Evolutionary conservation across 2,113 vertebrate species (phyloP).

Genomic region (Rhea pennata): DNA sequence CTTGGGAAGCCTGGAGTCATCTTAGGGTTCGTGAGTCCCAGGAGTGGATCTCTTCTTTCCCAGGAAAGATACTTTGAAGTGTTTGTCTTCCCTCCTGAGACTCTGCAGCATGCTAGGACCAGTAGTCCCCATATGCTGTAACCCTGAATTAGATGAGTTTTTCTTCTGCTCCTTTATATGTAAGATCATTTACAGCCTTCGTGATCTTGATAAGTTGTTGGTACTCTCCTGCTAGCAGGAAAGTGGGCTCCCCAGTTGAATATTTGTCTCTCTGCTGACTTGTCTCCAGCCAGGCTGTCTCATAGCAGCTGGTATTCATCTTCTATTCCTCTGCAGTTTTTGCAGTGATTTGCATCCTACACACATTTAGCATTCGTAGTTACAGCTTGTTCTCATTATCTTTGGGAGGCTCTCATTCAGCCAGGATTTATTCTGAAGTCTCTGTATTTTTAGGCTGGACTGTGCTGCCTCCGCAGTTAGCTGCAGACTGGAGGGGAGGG

Average conservation of each 20-base stretch:
- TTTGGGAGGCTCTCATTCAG: slow-evolving; percentile 63
- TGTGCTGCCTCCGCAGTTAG: slow-evolving; percentile 74
- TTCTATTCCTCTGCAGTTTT: slow-evolving; percentile 44
- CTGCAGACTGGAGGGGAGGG: slow-evolving; percentile 57
- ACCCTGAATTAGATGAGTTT: background rate
- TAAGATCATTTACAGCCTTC: background rate
- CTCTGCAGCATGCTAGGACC: background rate
- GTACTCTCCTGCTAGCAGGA: background rate
- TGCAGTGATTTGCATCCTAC: slow-evolving; percentile 51
- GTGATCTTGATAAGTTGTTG: background rate
- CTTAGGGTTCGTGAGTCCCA: background rate
- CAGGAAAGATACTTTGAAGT: background rate
- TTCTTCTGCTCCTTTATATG: background rate
- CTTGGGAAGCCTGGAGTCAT: background rate
- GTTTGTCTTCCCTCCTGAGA: background rate
- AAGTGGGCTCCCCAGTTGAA: background rate
- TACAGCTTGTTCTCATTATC: slow-evolving; percentile 70
- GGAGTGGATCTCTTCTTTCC: background rate
- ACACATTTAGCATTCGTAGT: slow-evolving; percentile 30
- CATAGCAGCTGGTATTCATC: slow-evolving; percentile 42
- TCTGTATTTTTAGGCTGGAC: slow-evolving; percentile 77
- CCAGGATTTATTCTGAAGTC: slow-evolving; percentile 73
- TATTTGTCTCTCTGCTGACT: slow-evolving; percentile 8
- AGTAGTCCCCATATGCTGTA: background rate
- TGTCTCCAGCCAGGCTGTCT: background rate